Evolutionary conservation across 2,888 invertebrate species (phyloP), one percentile per base, ranked within the genome.

Genomic region (Candidula unifasciata): DNA sequence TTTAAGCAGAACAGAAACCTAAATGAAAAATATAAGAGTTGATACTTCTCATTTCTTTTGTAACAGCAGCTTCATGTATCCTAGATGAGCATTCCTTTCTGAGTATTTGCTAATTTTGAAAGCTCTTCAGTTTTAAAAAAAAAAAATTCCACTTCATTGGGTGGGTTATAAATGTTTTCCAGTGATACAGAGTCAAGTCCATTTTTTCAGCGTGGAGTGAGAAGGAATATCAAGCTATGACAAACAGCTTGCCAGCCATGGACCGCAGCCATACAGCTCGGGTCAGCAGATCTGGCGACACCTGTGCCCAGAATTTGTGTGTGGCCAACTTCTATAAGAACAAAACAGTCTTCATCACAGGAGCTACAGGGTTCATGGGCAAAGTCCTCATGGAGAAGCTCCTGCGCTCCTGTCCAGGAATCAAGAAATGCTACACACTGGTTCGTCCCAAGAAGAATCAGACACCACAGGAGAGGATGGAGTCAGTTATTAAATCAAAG

Each of bases 341-440:
- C 21, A 95, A 95, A 84, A 95, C 95, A 87, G 95, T 99, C 66
- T 97, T 99, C 91, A 96, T 99, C 83, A 99, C 99, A 24, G 99
- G 99, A 35, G 97, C 96, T n/a, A 97, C 97, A 0, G 98, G 98
- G 1, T 98, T 98, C 92, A 95, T 98, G 94, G 98, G 98, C 0
- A 98, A 98, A 94, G 96, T 96, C 0, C 93, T 98, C 33, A 95
- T 98, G 13, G 98, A 98, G 93, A 98, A 98, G 93, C 93, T 98
- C 2, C 93, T 98, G 8, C 95, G 97, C 88, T 96, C 96, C 0
- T 97, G 97, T 91, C 95, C 96, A 0, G 95, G 95, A 0, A 91
- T 98, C 10, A 95, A 95, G 78, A 95, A 95, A 77, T 96, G 98
- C 86, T 98, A 96, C 93, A 92, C 97, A 0, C 94, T 98, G 68